Percentiles rank a stretch among this genome's conserved stretches.
phyloP scores from a whole-genome alignment of 2,797 vertebrate genomes.

The Gambusia yucatana region DNA sequence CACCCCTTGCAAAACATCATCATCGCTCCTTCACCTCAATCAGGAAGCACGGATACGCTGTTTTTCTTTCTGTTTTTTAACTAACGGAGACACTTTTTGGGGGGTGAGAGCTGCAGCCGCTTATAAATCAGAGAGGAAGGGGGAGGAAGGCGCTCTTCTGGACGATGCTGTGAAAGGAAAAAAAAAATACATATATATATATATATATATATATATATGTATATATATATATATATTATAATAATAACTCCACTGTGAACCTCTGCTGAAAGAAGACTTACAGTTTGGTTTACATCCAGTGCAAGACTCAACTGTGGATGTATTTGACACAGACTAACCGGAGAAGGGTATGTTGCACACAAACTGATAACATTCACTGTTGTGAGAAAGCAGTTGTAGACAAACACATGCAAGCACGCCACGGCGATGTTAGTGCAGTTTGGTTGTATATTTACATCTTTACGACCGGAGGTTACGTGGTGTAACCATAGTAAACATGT shows the following conservation, averaged over 20 bases:
- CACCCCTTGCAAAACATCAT: constrained; percentile 77
- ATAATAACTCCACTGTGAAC: constrained; percentile 29
- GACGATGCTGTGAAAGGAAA: constrained; percentile 7
- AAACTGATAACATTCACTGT: constrained; percentile 14
- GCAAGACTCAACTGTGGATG: constrained; percentile 74
- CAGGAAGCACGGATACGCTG: constrained; percentile 78
- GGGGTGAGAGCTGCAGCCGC: constrained; percentile 26
- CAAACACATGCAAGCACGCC: not conserved
- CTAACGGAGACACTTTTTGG: constrained; percentile 33
- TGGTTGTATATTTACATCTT: not conserved
- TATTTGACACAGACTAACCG: constrained; percentile 64
- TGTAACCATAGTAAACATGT: constrained; percentile 37
- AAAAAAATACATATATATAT: too few relatives aligned
- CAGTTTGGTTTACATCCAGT: constrained; percentile 57
- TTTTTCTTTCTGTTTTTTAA: constrained; percentile 4
- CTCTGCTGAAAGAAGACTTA: constrained; percentile 50
- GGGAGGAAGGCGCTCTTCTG: constrained; percentile 26
- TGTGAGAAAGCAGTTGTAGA: not conserved
- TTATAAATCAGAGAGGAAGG: constrained; percentile 9
- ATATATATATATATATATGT: too few relatives aligned
- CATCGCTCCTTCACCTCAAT: constrained; percentile 73
- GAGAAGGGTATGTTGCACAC: constrained; percentile 69
- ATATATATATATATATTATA: too few relatives aligned
- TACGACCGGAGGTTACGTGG: not conserved
- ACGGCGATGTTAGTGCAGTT: not conserved